Conservation (phyloP, 2,113 vertebrate genomes). For the Suncus etruscus region DNA sequence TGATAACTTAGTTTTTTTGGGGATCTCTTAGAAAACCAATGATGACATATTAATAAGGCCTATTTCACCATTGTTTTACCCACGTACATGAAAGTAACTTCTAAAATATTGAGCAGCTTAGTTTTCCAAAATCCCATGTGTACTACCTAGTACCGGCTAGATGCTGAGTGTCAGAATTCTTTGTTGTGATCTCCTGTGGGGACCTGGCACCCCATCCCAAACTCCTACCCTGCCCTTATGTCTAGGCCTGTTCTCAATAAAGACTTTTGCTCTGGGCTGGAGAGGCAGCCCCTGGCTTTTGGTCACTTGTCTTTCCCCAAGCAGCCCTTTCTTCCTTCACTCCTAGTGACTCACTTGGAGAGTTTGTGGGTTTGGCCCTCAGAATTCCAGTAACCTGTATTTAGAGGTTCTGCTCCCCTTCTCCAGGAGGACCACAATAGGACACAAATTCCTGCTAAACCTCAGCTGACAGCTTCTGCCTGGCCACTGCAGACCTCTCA, state of each 20-base stretch:
- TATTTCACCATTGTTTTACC: background rate
- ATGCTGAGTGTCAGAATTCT: background rate
- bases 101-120: background rate
- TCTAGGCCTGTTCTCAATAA: background rate
- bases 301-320: background rate
- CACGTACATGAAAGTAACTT: background rate
- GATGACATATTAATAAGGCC: background rate
- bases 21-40: constrained; percentile 17
- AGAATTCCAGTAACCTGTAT: background rate
- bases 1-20: background rate
- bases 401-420: background rate
- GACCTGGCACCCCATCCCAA: background rate
- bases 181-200: background rate
- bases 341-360: background rate
- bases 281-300: background rate
- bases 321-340: background rate
- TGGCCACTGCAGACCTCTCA: background rate
- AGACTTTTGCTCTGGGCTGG: constrained; percentile 11
- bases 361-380: background rate
- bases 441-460: background rate
- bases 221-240: too few species aligned
- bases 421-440: background rate
- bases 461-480: background rate
- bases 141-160: background rate
- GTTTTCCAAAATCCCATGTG: background rate